Base-by-base conservation (phyloP, 2,888 invertebrate genomes). In the Polyommatus icarus region DNA sequence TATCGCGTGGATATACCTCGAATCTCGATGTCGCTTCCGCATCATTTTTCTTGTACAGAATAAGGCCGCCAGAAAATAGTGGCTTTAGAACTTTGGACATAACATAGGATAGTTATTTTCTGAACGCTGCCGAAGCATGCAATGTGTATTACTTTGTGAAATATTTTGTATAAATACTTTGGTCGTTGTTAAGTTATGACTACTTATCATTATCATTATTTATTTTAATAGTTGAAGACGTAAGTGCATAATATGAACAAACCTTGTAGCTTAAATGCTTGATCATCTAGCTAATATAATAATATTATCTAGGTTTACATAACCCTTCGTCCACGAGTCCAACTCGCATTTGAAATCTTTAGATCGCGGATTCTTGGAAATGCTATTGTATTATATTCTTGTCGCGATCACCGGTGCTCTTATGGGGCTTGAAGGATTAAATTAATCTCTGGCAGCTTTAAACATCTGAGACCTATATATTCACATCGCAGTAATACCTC, bases 41-140 rank as follows among this genome's bases (percentile, higher is more conserved):
- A 40, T 40, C n/a, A 10, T 40, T 72, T 40, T n/a, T n/a, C n/a
- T 29, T 10, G 7, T 15, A n/a, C 72, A 10, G 72, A 72, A 72
- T 72, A 72, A 40, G n/a, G 36, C 7, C 18, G 8, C 15, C 40
- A 40, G 72, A 72, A 20, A 40, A 40, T 20, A 72, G 72, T 40
- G 32, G 72, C 72, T 72, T 72, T 20, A 72, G 72, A 72, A 72
- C 36, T 72, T 72, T 40, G 72, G 72, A 36, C 72, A 72, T 67
- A 67, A 40, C 20, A 5, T 72, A 40, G 40, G 72, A 72, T 72
- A 72, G 40, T 20, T 72, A 40, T 40, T 72, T 67, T 67, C 67
- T 67, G 67, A 67, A 67, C 67, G 15, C 15, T 29, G 67, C 67
- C 32, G 29, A 32, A 32, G 67, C 67, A 67, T 67, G 67, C 67